Evolutionary conservation across 35 echinoderm and acorn worm species (phyloP), one percentile per base, ranked within the genome.

Genomic region (Heliocidaris erythrogramma): DNA sequence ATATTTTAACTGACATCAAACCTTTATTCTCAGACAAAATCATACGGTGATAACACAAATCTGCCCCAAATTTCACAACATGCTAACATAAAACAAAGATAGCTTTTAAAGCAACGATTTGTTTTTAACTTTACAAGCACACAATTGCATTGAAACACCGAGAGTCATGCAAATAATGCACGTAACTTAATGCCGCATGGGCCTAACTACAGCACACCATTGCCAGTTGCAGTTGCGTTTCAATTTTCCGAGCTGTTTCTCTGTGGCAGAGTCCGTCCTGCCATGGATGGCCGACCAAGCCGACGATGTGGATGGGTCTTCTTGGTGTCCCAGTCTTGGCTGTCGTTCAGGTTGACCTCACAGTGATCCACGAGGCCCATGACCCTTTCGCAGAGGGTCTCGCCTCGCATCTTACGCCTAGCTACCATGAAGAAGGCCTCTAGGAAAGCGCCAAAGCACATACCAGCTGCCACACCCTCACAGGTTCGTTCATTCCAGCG

Each of bases 391-490:
- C 94, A 90, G 5, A 96, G 94, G 60, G 94, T 96, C 35, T 90
- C 93, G 47, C 95, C 97, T 56, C 95, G 49, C 60, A 96, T 92
- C 88, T 96, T 96, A n/a, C 92, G 90, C 32, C 59, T 85, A 0
- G 97, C 97, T 21, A 97, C 30, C 42, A 95, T 30, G 94, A 96
- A 97, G 86, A 97, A 97, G 4, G 95, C 97, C 53, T 97, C 97
- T 2, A 97, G 92, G 94, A 97, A 97, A 1, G 95, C 97, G 9
- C 95, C 97, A 49, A 96, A 97, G 94, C 95, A 96, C 95, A 97
- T 96, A 18, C 97, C 97, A 18, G 92, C 92, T 30, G 91, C 31
- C 0, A 93, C 93, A 30, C 95, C 95, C 24, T 96, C 95, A 49
- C 85, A 92, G 86, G 48, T 96, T 31, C 85, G 49, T 56, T 89